Evolutionary conservation across 2,113 vertebrate species (phyloP).

Genomic region (Pycnonotus jocosus): DNA sequence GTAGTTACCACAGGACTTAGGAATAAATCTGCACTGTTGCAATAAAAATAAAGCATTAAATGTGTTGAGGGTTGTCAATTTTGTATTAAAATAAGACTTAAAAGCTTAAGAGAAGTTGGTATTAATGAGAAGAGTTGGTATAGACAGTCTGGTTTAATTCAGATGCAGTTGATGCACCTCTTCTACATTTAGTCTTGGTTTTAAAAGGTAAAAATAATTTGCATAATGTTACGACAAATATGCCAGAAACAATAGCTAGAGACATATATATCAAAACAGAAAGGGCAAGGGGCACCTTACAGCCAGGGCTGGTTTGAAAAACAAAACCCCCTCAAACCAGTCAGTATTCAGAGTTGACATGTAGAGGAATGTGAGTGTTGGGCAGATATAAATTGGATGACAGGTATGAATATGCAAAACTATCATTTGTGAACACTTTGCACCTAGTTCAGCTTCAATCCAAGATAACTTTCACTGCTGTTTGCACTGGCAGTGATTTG

Average conservation of each 20-base stretch:
- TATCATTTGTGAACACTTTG: not conserved
- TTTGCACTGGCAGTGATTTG: not conserved
- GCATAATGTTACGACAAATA: not conserved
- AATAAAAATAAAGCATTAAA: not conserved
- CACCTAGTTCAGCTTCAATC: not conserved
- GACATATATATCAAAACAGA: not conserved
- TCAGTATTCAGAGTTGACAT: not conserved
- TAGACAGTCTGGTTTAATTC: not conserved
- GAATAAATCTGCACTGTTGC: not conserved
- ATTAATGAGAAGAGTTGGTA: not conserved
- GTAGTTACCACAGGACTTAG: not conserved
- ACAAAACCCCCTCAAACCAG: accelerated
- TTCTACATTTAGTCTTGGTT: not conserved
- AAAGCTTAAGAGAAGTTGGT: not conserved
- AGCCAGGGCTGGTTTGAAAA: not conserved
- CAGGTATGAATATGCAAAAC: not conserved
- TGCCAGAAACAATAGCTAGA: not conserved
- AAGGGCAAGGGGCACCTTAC: not conserved
- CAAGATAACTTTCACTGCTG: not conserved
- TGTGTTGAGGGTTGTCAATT: not conserved
- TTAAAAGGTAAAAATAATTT: not conserved
- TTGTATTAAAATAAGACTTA: not conserved
- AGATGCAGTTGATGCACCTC: not conserved
- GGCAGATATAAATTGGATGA: not conserved
- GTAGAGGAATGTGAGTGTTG: not conserved